Conservation (phyloP, 2,113 vertebrate species). For the Taurulus bubalis region DNA sequence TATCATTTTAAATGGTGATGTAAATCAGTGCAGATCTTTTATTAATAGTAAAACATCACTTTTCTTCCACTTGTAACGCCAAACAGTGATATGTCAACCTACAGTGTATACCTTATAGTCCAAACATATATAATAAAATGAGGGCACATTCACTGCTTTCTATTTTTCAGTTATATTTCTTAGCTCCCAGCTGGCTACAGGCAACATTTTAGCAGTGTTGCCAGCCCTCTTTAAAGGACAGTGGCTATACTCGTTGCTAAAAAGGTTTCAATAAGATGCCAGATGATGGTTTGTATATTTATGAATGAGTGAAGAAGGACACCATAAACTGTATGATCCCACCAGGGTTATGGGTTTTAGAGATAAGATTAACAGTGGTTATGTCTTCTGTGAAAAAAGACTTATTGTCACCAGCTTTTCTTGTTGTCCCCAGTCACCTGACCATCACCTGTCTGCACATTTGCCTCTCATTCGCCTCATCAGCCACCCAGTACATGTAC, state of each 20-base stretch:
- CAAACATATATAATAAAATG: not conserved
- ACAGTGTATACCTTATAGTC: not conserved
- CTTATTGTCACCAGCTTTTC: not conserved
- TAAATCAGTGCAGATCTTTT: not conserved
- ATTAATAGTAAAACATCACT: not conserved
- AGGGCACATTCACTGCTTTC: not conserved
- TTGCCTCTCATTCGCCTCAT: slow-evolving; percentile 8
- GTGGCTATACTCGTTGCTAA: slow-evolving; percentile 26
- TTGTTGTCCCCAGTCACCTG: not conserved
- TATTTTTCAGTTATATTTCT: slow-evolving; percentile 9
- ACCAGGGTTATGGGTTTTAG: slow-evolving; percentile 6
- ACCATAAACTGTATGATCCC: slow-evolving; percentile 1
- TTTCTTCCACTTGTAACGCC: not conserved
- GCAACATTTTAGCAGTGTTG: slow-evolving; percentile 7
- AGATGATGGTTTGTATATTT: slow-evolving; percentile 32
- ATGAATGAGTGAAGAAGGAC: slow-evolving; percentile 9
- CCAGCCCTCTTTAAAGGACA: slow-evolving; percentile 40
- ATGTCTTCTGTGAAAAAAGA: not conserved
- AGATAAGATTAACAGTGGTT: slow-evolving; percentile 18
- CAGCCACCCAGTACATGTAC: not conserved
- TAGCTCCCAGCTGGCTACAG: slow-evolving; percentile 2
- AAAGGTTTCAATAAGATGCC: slow-evolving; percentile 18
- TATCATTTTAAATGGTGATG: not conserved
- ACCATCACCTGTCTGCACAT: slow-evolving; percentile 22
- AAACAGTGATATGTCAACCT: not conserved